Base-by-base conservation (phyloP, 2,888 invertebrate genomes). In the Tinea pellionella region DNA sequence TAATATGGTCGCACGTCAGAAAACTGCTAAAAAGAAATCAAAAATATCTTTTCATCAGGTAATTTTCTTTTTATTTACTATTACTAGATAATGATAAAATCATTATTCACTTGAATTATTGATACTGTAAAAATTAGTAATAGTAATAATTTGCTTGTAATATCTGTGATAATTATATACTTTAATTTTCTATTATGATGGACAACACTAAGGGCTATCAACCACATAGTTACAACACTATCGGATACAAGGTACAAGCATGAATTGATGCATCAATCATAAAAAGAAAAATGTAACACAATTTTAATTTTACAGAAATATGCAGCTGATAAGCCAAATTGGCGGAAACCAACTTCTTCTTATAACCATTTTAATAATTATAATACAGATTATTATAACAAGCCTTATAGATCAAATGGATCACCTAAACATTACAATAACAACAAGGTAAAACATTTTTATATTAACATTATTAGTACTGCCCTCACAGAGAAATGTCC, bases 1-100 rank as follows among this genome's bases (percentile, higher is more conserved):
- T 0, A 73, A 88, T 67, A 83, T 88, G 86, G 81, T 88, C 7
- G 72, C 88, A 37, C 73, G 79, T 13, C 88, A 88, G 64, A 88
- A 88, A 68, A 63, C 82, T 8, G 77, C 72, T 63, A 87, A 86
- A 69, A 87, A 80, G 65, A 65, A 75, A 18, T 65, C 74, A 13
- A 84, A 76, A 67, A 68, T 78, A 78, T 68, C 63, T 18, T 16
- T 7, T 12, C 73, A 74, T 63, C 68, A 70, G 61, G 88, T 87
- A 69, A 74, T 75, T 70, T 41, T 55, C 47, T 11, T 47, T 53
- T 11, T 24, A 24, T 24, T 24, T 24, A 24, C 3, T 24, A 24
- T 24, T 24, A 24, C 6, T 24, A 24, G 2, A 42, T 55, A 59
- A 8, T 41, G 8, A 8, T n/a, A 16, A 16, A 47, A 15, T 47